phyloP scores from a whole-genome alignment of 2,888 invertebrate genomes.

The Drosophila longiperda region DNA sequence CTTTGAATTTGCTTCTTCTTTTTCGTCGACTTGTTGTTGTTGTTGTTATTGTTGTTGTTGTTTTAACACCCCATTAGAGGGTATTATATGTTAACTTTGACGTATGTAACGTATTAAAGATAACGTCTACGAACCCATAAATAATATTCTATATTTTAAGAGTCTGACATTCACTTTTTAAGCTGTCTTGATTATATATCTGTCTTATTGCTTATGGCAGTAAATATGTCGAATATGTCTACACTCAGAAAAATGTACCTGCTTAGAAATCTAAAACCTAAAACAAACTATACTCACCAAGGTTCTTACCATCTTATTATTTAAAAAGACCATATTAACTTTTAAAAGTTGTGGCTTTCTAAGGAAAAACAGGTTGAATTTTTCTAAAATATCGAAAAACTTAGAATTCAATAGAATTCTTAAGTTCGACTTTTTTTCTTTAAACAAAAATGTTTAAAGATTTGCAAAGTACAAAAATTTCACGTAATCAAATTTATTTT shows the following conservation, averaged over 20 bases:
- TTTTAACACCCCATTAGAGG: neutral
- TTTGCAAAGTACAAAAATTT: neutral
- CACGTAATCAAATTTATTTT: neutral
- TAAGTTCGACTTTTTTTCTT: too few species aligned
- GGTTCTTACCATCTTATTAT: too few species aligned
- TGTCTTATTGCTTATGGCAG: neutral
- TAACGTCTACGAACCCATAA: neutral
- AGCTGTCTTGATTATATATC: neutral
- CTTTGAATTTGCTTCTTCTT: slow-evolving; percentile 42
- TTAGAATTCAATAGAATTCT: too few species aligned
- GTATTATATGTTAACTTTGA: neutral
- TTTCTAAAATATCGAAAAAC: too few species aligned
- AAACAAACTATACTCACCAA: neutral
- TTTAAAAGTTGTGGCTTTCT: neutral
- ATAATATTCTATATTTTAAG: neutral
- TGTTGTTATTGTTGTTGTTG: neutral
- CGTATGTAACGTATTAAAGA: neutral
- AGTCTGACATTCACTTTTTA: neutral
- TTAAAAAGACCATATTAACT: too few species aligned
- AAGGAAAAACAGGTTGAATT: neutral
- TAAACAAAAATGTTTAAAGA: neutral
- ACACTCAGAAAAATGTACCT: neutral
- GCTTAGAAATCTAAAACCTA: too few species aligned
- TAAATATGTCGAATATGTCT: neutral
- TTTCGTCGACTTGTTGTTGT: neutral